Evolutionary conservation across 2,888 invertebrate species (phyloP).

Genomic region (Xestia rhomboidea): DNA sequence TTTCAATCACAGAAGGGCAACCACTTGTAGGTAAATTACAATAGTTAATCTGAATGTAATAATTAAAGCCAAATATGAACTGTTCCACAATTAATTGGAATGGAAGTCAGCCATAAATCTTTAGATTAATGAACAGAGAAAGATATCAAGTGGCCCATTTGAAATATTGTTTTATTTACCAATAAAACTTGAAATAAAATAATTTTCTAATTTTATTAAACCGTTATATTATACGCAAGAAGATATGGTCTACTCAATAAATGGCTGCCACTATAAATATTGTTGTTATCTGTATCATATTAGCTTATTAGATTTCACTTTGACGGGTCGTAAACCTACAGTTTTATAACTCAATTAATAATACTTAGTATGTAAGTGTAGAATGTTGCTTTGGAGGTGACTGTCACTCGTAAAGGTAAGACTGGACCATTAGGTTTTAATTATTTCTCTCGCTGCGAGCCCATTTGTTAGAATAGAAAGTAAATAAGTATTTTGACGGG

Average conservation of each 20-base stretch:
- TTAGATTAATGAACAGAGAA: constrained; percentile 51
- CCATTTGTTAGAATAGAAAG: constrained; percentile 55
- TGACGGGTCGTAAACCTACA: constrained; percentile 59
- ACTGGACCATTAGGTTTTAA: constrained; percentile 51
- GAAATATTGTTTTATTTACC: constrained; percentile 57
- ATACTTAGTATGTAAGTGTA: constrained; percentile 60
- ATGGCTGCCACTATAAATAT: constrained; percentile 52
- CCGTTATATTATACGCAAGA: constrained; percentile 40
- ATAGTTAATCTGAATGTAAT: constrained; percentile 26
- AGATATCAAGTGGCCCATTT: constrained; percentile 50
- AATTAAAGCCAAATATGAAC: constrained; percentile 45
- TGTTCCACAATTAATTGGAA: constrained; percentile 47
- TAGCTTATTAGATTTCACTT: constrained; percentile 60
- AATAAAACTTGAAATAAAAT: constrained; percentile 58
- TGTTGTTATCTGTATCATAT: constrained; percentile 59
- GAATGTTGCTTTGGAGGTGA: constrained; percentile 48
- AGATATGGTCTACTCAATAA: constrained; percentile 43
- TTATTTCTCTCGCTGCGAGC: constrained; percentile 48
- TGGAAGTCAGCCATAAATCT: constrained; percentile 46
- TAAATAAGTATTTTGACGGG: constrained; percentile 51
- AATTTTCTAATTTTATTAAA: constrained; percentile 60
- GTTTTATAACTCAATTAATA: constrained; percentile 67
- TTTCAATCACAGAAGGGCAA: constrained; percentile 20
- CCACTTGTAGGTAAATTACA: constrained; percentile 25
- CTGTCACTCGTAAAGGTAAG: constrained; percentile 52